These are phyloP conservation scores for Uropetala carovei DNA, from an alignment of 2,888 invertebrate species.

Conservation along the genomic window DNA sequence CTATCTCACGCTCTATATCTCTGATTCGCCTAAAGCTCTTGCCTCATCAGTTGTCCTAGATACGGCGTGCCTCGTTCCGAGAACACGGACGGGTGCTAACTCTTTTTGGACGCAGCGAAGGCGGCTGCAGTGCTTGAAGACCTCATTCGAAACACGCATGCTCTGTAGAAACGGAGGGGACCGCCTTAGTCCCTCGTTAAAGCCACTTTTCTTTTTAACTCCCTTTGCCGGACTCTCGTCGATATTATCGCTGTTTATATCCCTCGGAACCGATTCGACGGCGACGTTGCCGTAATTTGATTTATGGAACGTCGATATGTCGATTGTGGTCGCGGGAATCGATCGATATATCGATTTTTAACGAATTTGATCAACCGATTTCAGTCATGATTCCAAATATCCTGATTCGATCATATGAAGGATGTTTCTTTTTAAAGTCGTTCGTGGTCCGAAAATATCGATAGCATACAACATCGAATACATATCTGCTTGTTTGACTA, in stretches of 20 bases:
- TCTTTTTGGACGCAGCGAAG: not conserved
- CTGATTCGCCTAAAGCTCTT: not conserved
- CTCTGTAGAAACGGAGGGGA: not conserved
- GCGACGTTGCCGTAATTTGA: too few relatives aligned
- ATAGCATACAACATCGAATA: too few relatives aligned
- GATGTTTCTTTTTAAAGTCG: too few relatives aligned
- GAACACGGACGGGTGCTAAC: not conserved
- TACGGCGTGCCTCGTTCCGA: not conserved
- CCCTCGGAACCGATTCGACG: too few relatives aligned
- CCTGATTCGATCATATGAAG: too few relatives aligned
- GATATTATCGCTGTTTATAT: not conserved
- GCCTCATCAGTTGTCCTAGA: constrained; percentile 1
- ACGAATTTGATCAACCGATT: too few relatives aligned
- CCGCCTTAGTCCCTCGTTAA: not conserved
- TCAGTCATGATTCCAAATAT: too few relatives aligned
- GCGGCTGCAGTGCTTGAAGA: not conserved
- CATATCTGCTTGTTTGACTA: too few relatives aligned
- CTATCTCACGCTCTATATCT: constrained; percentile 18
- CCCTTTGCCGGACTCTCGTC: not conserved
- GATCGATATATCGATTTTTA: too few relatives aligned
- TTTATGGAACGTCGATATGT: too few relatives aligned
- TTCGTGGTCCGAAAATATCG: too few relatives aligned
- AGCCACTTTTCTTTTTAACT: not conserved
- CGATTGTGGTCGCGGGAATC: too few relatives aligned
- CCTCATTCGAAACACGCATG: constrained; percentile 15